Conservation (phyloP, 1,140 invertebrate species). For the Pseudomyrmex gracilis region DNA sequence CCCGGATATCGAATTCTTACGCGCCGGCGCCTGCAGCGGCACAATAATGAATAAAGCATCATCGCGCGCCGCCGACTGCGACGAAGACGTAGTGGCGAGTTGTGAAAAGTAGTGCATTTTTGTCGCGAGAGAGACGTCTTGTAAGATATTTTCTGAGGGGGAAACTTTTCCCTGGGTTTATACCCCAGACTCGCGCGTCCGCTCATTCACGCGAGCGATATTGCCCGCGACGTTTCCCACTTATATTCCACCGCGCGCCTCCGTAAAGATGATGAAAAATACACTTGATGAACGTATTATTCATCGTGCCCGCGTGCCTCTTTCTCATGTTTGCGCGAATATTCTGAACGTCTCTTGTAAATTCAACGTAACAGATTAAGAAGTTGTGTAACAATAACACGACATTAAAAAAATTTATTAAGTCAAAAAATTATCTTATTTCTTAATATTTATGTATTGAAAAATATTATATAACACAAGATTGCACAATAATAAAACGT, state of each 20-base stretch:
- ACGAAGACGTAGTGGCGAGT: neutral
- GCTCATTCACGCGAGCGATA: conserved; percentile 40
- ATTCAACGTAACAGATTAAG: conserved; percentile 18
- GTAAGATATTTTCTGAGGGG: conserved; percentile 47
- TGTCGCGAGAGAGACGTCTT: conserved; percentile 38
- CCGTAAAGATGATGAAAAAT: conserved; percentile 43
- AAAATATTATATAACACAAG: too few species aligned
- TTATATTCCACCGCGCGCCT: conserved; percentile 26
- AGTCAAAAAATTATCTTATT: neutral
- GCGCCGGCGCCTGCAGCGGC: conserved; percentile 32
- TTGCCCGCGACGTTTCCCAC: conserved; percentile 45
- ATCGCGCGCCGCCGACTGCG: conserved; percentile 1
- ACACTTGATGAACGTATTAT: conserved; percentile 43
- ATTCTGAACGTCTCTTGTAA: conserved; percentile 2
- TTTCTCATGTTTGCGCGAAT: conserved; percentile 39
- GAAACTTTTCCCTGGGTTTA: conserved; percentile 12
- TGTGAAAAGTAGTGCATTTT: conserved; percentile 34
- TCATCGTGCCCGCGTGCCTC: conserved; percentile 1
- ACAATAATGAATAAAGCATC: conserved; percentile 60
- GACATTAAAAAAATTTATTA: neutral
- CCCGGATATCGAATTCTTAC: conserved; percentile 60
- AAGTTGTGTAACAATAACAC: too few species aligned
- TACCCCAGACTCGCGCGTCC: neutral
- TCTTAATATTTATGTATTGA: neutral
- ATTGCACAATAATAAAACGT: too few species aligned